Base-by-base conservation (phyloP, 2,797 vertebrate species). In the Pantherophis alleghaniensis region DNA sequence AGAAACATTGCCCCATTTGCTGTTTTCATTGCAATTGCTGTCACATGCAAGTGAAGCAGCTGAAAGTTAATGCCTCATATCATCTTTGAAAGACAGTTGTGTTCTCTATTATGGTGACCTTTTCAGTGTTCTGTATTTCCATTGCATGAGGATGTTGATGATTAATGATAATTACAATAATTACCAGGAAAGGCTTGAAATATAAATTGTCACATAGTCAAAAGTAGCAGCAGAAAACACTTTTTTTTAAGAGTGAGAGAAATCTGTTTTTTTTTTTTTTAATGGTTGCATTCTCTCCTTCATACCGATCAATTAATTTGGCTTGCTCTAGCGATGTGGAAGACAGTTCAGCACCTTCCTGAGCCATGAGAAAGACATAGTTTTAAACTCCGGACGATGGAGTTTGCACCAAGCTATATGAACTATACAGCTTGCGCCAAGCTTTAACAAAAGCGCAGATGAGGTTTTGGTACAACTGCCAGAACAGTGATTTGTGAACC, bases 161-260 rank as follows among this genome's bases (percentile, higher is more conserved):
- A 97, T 97, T 97, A 97, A 97, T 97, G 95, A 95, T 97, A 96
- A 97, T 96, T 97, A 96, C 95, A 96, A 97, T 96, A 97, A 97
- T 96, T 96, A 96, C 90, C 97, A 94, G 94, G 93, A 96, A 93
- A 96, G 90, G 89, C 90, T 96, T 90, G 92, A 97, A 96, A 97
- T 95, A 97, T 95, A 97, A 96, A 96, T 97, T 96, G 93, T 95
- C 94, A 97, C 95, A 97, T 94, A 92, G 96, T 96, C 95, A 96
- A 96, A 96, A 96, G 96, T 95, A 97, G 96, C 95, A 90, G 47
- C 94, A 96, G 95, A 92, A 97, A 96, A 95, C 92, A 93, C 94
- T 91, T 96, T 55, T 79, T 79, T 91, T 87, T n/a, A 3, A 89
- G 74, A 88, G 42, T 56, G 59, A 55, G 63, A 59, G 53, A 60